Conservation (phyloP, 2,888 invertebrate species). For the Boloria euphrosyne region DNA sequence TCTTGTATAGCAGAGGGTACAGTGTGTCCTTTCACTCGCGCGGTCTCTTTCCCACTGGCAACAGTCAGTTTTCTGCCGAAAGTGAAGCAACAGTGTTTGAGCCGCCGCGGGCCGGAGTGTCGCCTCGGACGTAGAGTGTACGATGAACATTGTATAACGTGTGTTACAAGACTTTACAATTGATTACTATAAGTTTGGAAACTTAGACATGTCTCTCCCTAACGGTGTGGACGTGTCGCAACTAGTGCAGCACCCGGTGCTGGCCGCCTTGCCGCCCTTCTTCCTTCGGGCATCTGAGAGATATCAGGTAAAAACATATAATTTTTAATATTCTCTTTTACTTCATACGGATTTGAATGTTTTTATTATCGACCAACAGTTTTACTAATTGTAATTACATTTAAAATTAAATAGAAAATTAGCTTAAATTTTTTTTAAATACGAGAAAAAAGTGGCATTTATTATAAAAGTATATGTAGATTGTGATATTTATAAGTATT, state of each 20-base stretch:
- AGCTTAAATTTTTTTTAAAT: too few species aligned
- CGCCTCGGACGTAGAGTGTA: conserved; percentile 52
- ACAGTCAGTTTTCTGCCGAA: conserved; percentile 64
- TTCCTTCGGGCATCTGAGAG: conserved; percentile 94
- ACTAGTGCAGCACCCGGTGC: conserved; percentile 92
- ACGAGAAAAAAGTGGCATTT: too few species aligned
- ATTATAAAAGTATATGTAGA: too few species aligned
- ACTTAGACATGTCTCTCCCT: conserved; percentile 88
- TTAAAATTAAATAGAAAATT: too few species aligned
- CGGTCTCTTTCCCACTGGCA: conserved; percentile 61
- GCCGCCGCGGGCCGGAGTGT: conserved; percentile 59
- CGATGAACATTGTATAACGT: conserved; percentile 31
- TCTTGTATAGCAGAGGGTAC: conserved; percentile 33
- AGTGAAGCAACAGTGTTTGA: conserved; percentile 78
- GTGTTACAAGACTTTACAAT: conserved; percentile 29
- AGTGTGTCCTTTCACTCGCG: conserved; percentile 72
- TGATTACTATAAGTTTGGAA: conserved; percentile 36
- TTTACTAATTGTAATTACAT: too few species aligned
- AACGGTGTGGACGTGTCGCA: conserved; percentile 93
- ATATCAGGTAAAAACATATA: conserved; percentile 85
- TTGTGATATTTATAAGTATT: too few species aligned
- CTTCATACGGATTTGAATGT: too few species aligned
- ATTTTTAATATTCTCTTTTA: not conserved
- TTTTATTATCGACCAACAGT: too few species aligned
- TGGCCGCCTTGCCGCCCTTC: conserved; percentile 93